Percentiles rank a stretch among this genome's conserved stretches.
Conservation (phyloP, 53 echinoderm and acorn worm genomes). For the Antedon mediterranea region DNA sequence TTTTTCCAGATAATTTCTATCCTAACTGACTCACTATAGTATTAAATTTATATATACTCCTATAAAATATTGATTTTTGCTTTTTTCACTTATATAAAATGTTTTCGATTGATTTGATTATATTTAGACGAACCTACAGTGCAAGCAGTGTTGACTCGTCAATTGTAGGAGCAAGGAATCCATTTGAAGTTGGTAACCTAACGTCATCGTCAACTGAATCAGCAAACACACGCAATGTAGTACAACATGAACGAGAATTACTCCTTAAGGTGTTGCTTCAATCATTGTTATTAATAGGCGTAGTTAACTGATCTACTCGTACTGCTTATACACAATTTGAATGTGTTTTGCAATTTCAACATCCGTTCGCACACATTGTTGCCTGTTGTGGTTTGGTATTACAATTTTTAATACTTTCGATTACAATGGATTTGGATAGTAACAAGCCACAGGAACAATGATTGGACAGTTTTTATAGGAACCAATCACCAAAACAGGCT, state of each 20-base stretch:
- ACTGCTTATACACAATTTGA: too few species aligned
- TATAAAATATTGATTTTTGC: background rate
- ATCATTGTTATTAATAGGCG: too few species aligned
- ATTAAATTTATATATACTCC: background rate
- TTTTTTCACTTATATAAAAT: background rate
- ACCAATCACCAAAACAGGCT: too few species aligned
- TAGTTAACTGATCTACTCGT: too few species aligned
- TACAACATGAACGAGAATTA: slow-evolving; percentile 40
- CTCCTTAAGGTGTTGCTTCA: slow-evolving; percentile 35
- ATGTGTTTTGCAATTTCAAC: too few species aligned
- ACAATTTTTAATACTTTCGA: too few species aligned
- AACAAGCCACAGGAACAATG: too few species aligned
- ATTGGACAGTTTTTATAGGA: too few species aligned
- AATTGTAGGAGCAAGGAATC: slow-evolving; percentile 17
- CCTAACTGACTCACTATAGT: background rate
- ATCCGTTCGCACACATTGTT: too few species aligned
- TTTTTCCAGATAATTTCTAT: slow-evolving; percentile 1
- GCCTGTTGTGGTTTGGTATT: too few species aligned
- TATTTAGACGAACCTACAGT: slow-evolving; percentile 27
- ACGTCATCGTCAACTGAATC: slow-evolving; percentile 11
- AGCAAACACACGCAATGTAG: slow-evolving; percentile 9
- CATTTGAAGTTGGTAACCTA: slow-evolving; percentile 54
- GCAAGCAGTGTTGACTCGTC: slow-evolving; percentile 36
- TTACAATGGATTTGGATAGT: too few species aligned
- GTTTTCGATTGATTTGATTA: background rate